Conservation (phyloP, 2,888 invertebrate species). For the Nezara viridula region DNA sequence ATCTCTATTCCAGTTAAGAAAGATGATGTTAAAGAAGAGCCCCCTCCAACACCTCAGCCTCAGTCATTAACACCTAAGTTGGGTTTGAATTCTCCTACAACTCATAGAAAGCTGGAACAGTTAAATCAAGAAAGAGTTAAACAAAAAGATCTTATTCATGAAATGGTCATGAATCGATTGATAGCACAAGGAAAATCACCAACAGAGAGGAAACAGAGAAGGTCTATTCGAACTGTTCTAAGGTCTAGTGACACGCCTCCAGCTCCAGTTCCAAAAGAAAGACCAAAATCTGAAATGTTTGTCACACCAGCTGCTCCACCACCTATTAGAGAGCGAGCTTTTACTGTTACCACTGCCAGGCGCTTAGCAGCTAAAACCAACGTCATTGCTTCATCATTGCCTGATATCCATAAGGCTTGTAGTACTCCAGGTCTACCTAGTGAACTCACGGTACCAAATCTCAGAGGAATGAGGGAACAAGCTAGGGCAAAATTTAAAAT, state of each 20-base stretch:
- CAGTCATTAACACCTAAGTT: slow-evolving; percentile 68
- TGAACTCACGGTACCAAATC: slow-evolving; percentile 71
- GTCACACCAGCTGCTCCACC: slow-evolving; percentile 58
- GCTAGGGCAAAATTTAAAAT: slow-evolving; percentile 77
- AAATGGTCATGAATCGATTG: slow-evolving; percentile 85
- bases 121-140: slow-evolving; percentile 84
- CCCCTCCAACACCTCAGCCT: slow-evolving; percentile 68
- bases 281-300: slow-evolving; percentile 57
- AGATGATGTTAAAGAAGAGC: slow-evolving; percentile 58
- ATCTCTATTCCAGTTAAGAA: slow-evolving; percentile 41
- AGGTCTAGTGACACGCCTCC: slow-evolving; percentile 44
- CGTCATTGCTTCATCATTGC: slow-evolving; percentile 70
- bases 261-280: slow-evolving; percentile 51
- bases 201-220: slow-evolving; percentile 68
- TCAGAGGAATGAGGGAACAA: slow-evolving; percentile 73
- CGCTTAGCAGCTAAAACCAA: slow-evolving; percentile 64
- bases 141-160: slow-evolving; percentile 86
- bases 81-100: slow-evolving; percentile 68
- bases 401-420: slow-evolving; percentile 69
- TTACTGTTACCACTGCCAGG: slow-evolving; percentile 65
- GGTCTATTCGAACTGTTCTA: slow-evolving; percentile 58
- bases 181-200: slow-evolving; percentile 76
- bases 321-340: slow-evolving; percentile 45
- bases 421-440: slow-evolving; percentile 70
- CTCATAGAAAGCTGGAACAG: slow-evolving; percentile 80